Base-by-base conservation (phyloP, 2,888 invertebrate species). In the Kuschelorhynchus macadamiae region DNA sequence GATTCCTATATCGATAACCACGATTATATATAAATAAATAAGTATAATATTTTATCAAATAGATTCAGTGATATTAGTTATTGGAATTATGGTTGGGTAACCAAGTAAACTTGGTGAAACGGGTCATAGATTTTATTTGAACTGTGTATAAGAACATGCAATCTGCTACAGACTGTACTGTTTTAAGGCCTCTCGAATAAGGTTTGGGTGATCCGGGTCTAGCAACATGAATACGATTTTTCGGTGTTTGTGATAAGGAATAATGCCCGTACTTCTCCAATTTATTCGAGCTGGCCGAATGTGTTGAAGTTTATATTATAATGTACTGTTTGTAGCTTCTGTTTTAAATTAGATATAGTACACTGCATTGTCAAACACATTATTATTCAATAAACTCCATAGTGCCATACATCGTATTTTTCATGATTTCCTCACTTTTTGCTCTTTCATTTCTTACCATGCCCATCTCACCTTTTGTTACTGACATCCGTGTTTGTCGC, bases 331-430 rank as follows among this genome's bases (percentile, higher is more conserved):
- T 79, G 79, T 80, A 78, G 79, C 73, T 75, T 74, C 76, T 75
- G 70, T 73, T 70, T 75, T 77, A 76, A 76, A 75, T 71, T 76
- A 71, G 25, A 79, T 76, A 75, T 79, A 80, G 79, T 77, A 79
- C 81, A 80, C 81, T 78, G 81, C 81, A 82, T 82, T 82, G 82
- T 82, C 81, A 81, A 81, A 81, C 81, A 82, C 82, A 82, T 81
- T 82, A 80, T 81, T 82, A 81, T 80, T 82, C 79, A 82, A 82
- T 82, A 82, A 83, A 83, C 82, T 82, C 81, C 83, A 83, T 83
- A 83, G 83, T 83, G 83, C 83, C 83, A 83, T 83, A 83, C 79
- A 80, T 81, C 81, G 81, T 80, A 77, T 80, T 80, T 78, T 79
- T 79, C 80, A 78, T 79, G 53, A 52, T 65, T 71, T 62, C 61